A percentile compares a stretch with the other conserved stretches of the same genome.
phyloP scores from a whole-genome alignment of 1,140 invertebrate species.

The Leguminivora glycinivorella region DNA sequence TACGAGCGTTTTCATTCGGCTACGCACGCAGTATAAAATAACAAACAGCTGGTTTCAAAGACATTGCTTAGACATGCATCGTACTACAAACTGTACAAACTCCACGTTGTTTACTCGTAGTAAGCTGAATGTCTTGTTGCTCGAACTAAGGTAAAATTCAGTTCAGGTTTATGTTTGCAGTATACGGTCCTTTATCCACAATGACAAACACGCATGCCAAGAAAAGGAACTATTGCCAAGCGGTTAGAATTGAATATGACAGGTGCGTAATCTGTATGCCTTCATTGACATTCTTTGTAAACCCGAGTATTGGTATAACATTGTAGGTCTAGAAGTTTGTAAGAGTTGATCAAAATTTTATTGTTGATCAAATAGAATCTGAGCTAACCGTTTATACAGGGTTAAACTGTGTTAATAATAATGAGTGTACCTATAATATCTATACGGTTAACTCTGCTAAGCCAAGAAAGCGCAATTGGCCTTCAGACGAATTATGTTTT shows the following conservation, averaged over 20 bases:
- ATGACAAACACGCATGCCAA: background rate
- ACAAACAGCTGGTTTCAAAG: background rate
- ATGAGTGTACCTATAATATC: too few relatives aligned
- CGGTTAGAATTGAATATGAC: background rate
- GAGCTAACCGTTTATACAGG: too few relatives aligned
- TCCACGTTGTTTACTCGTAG: background rate
- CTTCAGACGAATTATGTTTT: too few relatives aligned
- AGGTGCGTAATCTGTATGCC: background rate
- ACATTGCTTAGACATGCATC: slow-evolving; percentile 16
- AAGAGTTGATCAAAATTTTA: too few relatives aligned
- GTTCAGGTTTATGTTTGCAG: background rate
- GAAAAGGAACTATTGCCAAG: background rate
- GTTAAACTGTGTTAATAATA: too few relatives aligned
- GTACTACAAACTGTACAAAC: slow-evolving; percentile 10
- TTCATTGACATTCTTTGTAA: background rate
- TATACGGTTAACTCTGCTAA: too few relatives aligned
- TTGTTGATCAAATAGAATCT: too few relatives aligned
- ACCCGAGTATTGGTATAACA: background rate
- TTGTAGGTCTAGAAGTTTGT: too few relatives aligned
- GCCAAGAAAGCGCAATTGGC: too few relatives aligned
- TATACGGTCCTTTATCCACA: slow-evolving; percentile 2
- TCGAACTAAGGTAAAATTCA: slow-evolving; percentile 17
- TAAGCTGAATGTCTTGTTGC: slow-evolving; percentile 10
- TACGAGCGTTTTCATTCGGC: too few relatives aligned
- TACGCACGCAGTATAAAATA: too few relatives aligned